Evolutionary conservation across 2,113 vertebrate genomes (phyloP).

Genomic region (Semicossyphus pulcher): DNA sequence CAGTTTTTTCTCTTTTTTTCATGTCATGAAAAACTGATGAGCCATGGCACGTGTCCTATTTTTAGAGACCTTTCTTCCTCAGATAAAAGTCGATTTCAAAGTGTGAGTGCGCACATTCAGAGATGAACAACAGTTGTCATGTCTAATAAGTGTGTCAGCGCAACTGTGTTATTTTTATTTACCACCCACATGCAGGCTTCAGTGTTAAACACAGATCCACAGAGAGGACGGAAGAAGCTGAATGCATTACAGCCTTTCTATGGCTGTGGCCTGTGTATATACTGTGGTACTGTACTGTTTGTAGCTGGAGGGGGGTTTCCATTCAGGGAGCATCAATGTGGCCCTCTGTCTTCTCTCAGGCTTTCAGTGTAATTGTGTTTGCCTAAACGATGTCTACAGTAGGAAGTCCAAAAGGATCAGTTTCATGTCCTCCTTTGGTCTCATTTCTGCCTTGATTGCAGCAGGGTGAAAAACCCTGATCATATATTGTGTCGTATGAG

Average conservation of each 20-base stretch:
- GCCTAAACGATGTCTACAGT: conserved; percentile 38
- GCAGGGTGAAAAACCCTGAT: not conserved
- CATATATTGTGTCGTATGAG: not conserved
- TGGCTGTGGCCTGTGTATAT: conserved; percentile 34
- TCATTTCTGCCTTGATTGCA: conserved; percentile 3
- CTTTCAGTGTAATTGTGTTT: conserved; percentile 58
- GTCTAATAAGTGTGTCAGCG: conserved; percentile 12
- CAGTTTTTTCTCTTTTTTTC: conserved; percentile 21
- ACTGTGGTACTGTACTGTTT: conserved; percentile 61
- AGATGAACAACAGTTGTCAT: conserved; percentile 5
- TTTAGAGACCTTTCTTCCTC: conserved; percentile 47
- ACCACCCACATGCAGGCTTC: not conserved
- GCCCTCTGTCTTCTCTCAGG: conserved; percentile 57
- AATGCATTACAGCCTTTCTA: conserved; percentile 49
- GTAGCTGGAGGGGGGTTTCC: conserved; percentile 65
- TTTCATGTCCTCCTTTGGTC: conserved; percentile 11
- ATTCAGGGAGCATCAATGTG: conserved; percentile 64
- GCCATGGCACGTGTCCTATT: conserved; percentile 50
- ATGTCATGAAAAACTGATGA: conserved; percentile 70
- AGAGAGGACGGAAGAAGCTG: conserved; percentile 23
- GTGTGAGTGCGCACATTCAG: conserved; percentile 7
- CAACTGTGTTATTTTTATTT: conserved; percentile 30
- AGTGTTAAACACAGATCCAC: not conserved
- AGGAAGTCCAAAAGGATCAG: not conserved
- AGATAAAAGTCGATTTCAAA: conserved; percentile 32